phyloP scores from a whole-genome alignment of 2,113 vertebrate species.

The Budorcas taxicolor region DNA sequence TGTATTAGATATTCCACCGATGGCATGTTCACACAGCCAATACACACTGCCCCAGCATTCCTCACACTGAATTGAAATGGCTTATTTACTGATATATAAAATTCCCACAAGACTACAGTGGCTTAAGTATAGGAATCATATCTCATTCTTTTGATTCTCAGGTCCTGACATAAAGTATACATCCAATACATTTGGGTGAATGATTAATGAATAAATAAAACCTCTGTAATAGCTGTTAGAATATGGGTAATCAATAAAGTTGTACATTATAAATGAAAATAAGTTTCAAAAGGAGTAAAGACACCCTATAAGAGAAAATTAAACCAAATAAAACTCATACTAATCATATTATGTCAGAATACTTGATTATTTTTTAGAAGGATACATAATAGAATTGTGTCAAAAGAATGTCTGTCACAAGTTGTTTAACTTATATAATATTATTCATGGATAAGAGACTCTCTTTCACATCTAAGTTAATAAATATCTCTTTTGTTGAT shows the following conservation, averaged over 20 bases:
- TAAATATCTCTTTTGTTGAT: background rate
- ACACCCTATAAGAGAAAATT: background rate
- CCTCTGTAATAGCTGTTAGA: background rate
- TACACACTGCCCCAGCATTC: background rate
- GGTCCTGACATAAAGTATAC: background rate
- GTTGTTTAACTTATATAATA: background rate
- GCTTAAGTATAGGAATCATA: background rate
- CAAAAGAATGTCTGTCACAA: background rate
- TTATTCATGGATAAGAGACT: background rate
- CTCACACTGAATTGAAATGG: background rate
- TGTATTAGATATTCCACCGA: background rate
- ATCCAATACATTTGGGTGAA: background rate
- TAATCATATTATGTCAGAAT: background rate
- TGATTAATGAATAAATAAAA: background rate
- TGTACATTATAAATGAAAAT: background rate
- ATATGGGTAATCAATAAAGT: background rate
- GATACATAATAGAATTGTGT: background rate
- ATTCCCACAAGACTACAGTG: background rate
- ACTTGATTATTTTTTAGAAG: background rate
- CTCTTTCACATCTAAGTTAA: background rate
- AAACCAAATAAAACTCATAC: background rate
- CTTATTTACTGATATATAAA: background rate
- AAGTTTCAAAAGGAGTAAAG: background rate
- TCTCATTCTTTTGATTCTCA: background rate
- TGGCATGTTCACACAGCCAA: fast-evolving